Base-by-base conservation (phyloP, 2,888 invertebrate species). In the Nomada ruficornis region DNA sequence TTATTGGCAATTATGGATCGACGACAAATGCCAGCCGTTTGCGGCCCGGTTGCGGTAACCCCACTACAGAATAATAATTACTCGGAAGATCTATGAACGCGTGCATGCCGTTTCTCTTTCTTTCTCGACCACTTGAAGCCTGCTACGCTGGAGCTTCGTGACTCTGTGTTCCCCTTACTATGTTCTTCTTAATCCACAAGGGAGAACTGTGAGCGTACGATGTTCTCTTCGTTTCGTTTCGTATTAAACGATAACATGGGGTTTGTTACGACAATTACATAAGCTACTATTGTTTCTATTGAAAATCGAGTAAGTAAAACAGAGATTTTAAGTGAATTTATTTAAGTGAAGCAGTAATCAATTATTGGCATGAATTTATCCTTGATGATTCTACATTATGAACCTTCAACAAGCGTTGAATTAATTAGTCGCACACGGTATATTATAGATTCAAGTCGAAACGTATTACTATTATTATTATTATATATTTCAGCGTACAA, bases 1-100 rank as follows among this genome's bases (percentile, higher is more conserved):
- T 82, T 82, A 82, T 82, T 57, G 82, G 82, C 82, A 82, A 82
- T 82, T 82, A 82, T 81, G 72, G 81, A 82, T 76, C 71, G 81
- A 72, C 82, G 80, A 80, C 81, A 81, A 82, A 81, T 82, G 81
- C 77, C 82, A 70, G 80, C 67, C 77, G 80, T 80, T 80, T 77
- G 76, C 71, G 74, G 81, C 20, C 26, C 59, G 57, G 44, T 62
- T 44, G 80, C 54, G 81, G 80, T 68, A 80, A 76, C 57, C 70
- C 67, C 60, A 18, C 59, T 54, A 59, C 71, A 20, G 67, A 75
- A 75, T 80, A 82, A 80, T 80, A 80, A 82, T 82, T 82, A 82
- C 67, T 26, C 55, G 54, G 36, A 47, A 82, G 80, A 82, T 82
- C 71, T 80, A 82, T 64, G 80, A 59, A 55, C 26, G 59, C 36